A percentile compares a stretch with the other conserved stretches of the same genome.
Conservation (phyloP, 2,888 invertebrate species). For the Itoplectis maculator region DNA sequence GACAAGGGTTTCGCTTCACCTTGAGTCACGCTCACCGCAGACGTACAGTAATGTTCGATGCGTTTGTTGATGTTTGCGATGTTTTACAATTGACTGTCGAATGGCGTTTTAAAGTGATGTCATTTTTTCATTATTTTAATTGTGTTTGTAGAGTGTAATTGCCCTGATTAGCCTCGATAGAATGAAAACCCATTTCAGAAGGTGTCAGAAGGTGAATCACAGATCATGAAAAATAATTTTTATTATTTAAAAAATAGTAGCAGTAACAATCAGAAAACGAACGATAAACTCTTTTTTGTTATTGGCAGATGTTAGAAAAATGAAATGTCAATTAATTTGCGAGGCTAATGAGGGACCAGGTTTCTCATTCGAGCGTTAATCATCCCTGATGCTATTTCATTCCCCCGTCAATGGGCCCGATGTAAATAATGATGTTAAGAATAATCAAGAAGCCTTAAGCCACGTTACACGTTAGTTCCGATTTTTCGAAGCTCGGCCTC, state of each 20-base stretch:
- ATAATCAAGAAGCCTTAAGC: background rate
- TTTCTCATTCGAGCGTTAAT: background rate
- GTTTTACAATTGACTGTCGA: constrained; percentile 36
- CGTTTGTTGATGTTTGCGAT: constrained; percentile 20
- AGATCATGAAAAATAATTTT: background rate
- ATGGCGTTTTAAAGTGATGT: constrained; percentile 1
- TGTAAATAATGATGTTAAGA: background rate
- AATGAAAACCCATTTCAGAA: background rate
- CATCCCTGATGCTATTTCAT: background rate
- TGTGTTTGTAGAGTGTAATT: background rate
- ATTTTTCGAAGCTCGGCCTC: constrained; percentile 16
- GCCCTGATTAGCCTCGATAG: background rate
- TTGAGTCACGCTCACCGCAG: background rate
- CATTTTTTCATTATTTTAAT: constrained; percentile 10
- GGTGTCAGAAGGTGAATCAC: background rate
- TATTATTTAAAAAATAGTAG: background rate
- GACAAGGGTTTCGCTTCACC: background rate
- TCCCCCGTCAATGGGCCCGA: background rate
- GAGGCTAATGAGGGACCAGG: background rate
- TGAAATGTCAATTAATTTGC: background rate
- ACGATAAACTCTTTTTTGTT: background rate
- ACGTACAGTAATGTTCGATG: constrained; percentile 3
- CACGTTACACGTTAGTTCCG: background rate
- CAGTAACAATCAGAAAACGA: background rate
- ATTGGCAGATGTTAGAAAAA: background rate